These are phyloP conservation scores for Cladopsammia gracilis DNA, from an alignment of 64 coral and sea anemone species.

Conservation along the genomic window DNA sequence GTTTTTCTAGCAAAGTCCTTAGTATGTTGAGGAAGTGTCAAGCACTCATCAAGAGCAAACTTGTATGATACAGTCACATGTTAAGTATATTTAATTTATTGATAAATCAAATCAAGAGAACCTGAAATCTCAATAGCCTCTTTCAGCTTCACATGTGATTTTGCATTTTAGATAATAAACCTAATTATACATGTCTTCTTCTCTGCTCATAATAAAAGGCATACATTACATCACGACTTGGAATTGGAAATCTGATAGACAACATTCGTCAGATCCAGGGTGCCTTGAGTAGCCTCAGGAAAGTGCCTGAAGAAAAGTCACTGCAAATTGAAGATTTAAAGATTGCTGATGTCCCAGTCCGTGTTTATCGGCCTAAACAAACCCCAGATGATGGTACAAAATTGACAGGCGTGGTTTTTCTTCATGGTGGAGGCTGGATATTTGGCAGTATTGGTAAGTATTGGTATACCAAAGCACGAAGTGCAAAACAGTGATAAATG, in stretches of 20 bases:
- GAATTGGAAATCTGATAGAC: constrained; percentile 43
- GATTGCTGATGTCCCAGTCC: constrained; percentile 77
- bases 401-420: constrained; percentile 66
- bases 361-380: constrained; percentile 62
- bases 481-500: too few species aligned
- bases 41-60: too few species aligned
- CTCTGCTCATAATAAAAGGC: background rate
- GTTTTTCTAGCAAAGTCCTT: too few species aligned
- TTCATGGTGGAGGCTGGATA: constrained; percentile 82
- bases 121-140: too few species aligned
- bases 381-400: background rate
- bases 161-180: too few species aligned
- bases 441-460: constrained; percentile 72
- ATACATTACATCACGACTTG: constrained; percentile 24
- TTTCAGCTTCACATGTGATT: too few species aligned
- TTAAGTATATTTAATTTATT: too few species aligned
- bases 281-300: background rate
- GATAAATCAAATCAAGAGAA: too few species aligned
- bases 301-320: background rate
- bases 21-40: too few species aligned
- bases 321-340: constrained; percentile 70
- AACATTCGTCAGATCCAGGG: background rate
- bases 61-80: too few species aligned
- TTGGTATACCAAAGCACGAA: background rate
- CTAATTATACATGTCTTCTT: too few species aligned